Base-by-base conservation (phyloP, 2,888 invertebrate species). In the Ceriagrion tenellum region DNA sequence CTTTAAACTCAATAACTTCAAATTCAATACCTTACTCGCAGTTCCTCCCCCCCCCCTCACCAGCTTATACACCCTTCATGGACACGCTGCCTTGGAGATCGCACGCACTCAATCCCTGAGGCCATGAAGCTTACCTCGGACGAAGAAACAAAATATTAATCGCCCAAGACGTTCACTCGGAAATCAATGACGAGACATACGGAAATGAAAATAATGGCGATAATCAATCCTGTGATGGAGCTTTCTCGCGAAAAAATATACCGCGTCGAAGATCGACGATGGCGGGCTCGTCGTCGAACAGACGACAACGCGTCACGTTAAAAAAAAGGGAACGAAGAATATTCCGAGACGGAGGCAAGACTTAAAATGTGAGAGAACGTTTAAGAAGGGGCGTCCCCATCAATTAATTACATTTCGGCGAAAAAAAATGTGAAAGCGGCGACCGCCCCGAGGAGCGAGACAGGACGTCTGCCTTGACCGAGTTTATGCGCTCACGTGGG, bases 331-430 rank as follows among this genome's bases (percentile, higher is more conserved):
- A n/a, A 26, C 6, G 69, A 26, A n/a, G 4, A n/a, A 81, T 26
- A 69, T 26, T 69, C 12, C 30, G 81, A 13, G 81, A 26, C 4
- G 74, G 74, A 81, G 13, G 18, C 8, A 16, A 16, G 81, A 35
- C 26, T 16, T 4, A 3, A 26, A 35, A 30, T 8, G 16, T 23
- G 30, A 26, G 13, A 35, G 81, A 81, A 6, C 81, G 18, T 69
- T 69, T 69, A 59, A 23, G 69, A 69, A 12, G 69, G 69, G 81
- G 81, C 81, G 18, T 35, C 30, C 35, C 30, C 35, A 35, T 35
- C 81, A 81, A 81, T 81, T 81, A 81, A 81, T 81, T 35, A 81
- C 81, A 35, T 81, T 35, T 81, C 69, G 69, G 35, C 81, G 69
- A 8, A 81, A 18, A 81, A 81, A 81, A 81, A 81, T 13, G 35